Percentiles rank a stretch among this genome's conserved stretches.
phyloP scores from a whole-genome alignment of 2,888 invertebrate species.

The Mythimna pallens region DNA sequence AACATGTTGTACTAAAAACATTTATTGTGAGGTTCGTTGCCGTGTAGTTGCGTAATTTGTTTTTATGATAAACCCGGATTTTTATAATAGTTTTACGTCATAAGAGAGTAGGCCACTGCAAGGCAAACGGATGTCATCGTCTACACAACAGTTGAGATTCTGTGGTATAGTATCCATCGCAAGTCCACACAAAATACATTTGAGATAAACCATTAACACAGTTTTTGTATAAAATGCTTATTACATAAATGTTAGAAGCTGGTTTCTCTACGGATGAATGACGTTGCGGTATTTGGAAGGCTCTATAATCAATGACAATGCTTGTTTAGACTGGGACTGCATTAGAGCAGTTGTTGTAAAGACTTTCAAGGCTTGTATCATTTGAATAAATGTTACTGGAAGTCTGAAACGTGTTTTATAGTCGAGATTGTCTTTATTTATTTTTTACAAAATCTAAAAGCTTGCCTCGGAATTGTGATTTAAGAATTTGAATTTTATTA shows the following conservation, averaged over 20 bases:
- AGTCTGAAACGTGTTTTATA: neutral
- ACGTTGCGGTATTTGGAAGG: slow-evolving; percentile 53
- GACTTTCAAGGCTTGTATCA: neutral
- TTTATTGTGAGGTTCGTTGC: neutral
- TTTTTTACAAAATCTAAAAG: no score
- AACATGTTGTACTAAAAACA: neutral
- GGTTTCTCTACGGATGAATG: slow-evolving; percentile 62
- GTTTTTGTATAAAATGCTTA: slow-evolving; percentile 47
- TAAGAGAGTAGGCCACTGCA: neutral
- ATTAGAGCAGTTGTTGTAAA: neutral
- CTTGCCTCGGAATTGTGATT: no score
- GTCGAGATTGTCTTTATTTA: neutral
- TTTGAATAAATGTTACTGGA: no score
- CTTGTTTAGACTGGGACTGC: slow-evolving; percentile 17
- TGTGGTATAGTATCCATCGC: neutral
- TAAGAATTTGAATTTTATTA: no score
- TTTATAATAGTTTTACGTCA: no score
- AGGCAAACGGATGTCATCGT: neutral
- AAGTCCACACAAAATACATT: slow-evolving; percentile 12
- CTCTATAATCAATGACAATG: slow-evolving; percentile 38
- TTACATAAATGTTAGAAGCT: slow-evolving; percentile 57
- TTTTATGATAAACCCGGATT: neutral
- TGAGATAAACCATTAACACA: slow-evolving; percentile 44
- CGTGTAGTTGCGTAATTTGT: no score
- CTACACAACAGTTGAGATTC: neutral